Evolutionary conservation across 2,888 invertebrate species (phyloP).

Genomic region (Philhelius pedissequus): DNA sequence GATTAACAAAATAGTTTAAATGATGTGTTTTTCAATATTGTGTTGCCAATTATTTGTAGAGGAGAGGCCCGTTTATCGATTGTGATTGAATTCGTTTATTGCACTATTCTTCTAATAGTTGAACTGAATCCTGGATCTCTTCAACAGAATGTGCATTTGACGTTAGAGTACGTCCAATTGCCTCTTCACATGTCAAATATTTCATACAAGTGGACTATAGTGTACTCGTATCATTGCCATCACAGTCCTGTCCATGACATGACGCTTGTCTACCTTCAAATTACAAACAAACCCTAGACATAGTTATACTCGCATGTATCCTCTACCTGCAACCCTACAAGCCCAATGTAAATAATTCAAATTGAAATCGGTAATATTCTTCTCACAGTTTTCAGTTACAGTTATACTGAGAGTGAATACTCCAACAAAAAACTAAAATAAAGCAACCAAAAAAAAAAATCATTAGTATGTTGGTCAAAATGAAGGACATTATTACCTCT

Average conservation of each 20-base stretch:
- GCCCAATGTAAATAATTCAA: conserved; percentile 3
- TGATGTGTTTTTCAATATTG: not conserved
- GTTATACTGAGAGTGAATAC: not conserved
- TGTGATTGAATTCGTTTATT: conserved; percentile 10
- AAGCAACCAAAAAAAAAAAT: conserved; percentile 4
- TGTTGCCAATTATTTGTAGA: conserved; percentile 16
- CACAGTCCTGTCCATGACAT: conserved; percentile 15
- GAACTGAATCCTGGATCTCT: not conserved
- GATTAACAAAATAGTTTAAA: not conserved
- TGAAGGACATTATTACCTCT: conserved; percentile 4
- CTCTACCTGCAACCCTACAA: not conserved
- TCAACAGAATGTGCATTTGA: conserved; percentile 40
- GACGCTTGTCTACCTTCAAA: not conserved
- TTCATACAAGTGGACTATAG: not conserved
- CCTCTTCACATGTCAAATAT: conserved; percentile 40
- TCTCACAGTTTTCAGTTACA: not conserved
- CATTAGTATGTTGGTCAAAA: conserved; percentile 13
- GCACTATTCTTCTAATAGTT: conserved; percentile 7
- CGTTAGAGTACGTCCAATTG: conserved; percentile 23
- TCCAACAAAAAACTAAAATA: not conserved
- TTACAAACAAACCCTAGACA: too few species aligned
- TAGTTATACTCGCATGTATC: too few species aligned
- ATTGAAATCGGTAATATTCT: conserved; percentile 32
- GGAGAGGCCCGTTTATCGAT: not conserved
- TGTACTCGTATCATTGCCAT: not conserved